Conservation (phyloP, 2,888 invertebrate genomes). For the Biston betularia region DNA sequence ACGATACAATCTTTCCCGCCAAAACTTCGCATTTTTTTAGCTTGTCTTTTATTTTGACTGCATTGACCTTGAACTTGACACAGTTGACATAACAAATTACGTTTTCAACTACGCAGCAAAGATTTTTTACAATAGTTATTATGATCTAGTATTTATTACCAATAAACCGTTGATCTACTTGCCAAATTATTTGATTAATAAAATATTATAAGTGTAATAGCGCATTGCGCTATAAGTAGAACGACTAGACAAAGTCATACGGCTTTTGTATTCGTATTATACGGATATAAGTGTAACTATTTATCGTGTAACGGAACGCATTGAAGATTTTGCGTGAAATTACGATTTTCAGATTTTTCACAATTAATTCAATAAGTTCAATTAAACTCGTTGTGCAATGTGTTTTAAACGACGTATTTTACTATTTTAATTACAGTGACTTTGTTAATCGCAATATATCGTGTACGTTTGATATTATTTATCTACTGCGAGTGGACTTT, state of each 20-base stretch:
- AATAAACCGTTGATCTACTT: too few species aligned
- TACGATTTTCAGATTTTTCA: conserved; percentile 6
- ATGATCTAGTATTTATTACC: too few species aligned
- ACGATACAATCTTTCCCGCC: too few species aligned
- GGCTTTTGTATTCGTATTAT: too few species aligned
- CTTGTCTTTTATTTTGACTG: conserved; percentile 4
- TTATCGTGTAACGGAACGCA: conserved; percentile 3
- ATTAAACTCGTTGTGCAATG: background rate
- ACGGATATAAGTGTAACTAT: background rate
- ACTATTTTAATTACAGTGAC: background rate
- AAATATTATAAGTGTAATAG: too few species aligned
- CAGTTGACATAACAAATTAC: conserved; percentile 2
- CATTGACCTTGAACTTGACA: conserved; percentile 18
- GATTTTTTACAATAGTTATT: background rate
- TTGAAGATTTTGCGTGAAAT: conserved; percentile 10
- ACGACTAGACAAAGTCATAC: too few species aligned
- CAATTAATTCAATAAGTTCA: background rate
- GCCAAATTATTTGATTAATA: too few species aligned
- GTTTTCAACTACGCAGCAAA: conserved; percentile 5
- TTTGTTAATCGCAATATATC: conserved; percentile 6
- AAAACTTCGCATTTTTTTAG: background rate
- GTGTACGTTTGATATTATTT: conserved; percentile 30
- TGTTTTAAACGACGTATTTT: conserved; percentile 16
- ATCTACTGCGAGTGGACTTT: conserved; percentile 65
- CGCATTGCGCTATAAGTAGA: too few species aligned